Evolutionary conservation across 1,140 invertebrate genomes (phyloP), one percentile per base, ranked within the genome.

Genomic region (Leguminivora glycinivorella): DNA sequence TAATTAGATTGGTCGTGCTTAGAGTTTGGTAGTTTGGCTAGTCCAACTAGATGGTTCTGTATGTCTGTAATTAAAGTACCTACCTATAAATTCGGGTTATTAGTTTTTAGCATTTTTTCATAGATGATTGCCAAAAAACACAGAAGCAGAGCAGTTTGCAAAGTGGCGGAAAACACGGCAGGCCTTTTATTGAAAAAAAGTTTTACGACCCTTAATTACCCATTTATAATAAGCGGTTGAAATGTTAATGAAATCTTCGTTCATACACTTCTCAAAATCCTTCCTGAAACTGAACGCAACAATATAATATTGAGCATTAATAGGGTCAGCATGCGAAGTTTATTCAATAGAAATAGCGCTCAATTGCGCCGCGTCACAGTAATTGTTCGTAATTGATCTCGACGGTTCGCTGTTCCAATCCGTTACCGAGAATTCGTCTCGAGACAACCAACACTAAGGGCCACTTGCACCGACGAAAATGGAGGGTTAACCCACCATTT

Each of bases 341-440:
- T 75, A 82, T 82, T 82, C 70, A 74, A 82, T 82, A 82, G 47
- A 73, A 76, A 68, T 56, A 68, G 68, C 31, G 73, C 73, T 52
- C 77, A 81, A 79, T 82, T 80, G 79, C 73, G 75, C 73, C 72
- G 77, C 70, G 80, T 72, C 76, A 60, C 29, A 66, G 77, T 81
- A 81, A 82, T 82, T 82, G 77, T 70, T 71, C 40, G 71, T 82
- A 82, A 82, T 82, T 82, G 74, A 60, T 34, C 25, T 68, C 43
- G 24, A 29, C 69, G 47, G 47, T 22, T 52, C 40, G 47, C 43
- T 52, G 4, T 52, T 52, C 19, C 17, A 19, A 22, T 52, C 47
- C 17, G 6, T 2, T 5, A 43, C 40, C 19, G 10, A 22, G 19
- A 1, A 52, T 52, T n/a, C 7, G 19, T 1, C 47, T 52, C 17